Conservation (phyloP, 2,888 invertebrate genomes). For the Amblyjoppa fuscipennis region DNA sequence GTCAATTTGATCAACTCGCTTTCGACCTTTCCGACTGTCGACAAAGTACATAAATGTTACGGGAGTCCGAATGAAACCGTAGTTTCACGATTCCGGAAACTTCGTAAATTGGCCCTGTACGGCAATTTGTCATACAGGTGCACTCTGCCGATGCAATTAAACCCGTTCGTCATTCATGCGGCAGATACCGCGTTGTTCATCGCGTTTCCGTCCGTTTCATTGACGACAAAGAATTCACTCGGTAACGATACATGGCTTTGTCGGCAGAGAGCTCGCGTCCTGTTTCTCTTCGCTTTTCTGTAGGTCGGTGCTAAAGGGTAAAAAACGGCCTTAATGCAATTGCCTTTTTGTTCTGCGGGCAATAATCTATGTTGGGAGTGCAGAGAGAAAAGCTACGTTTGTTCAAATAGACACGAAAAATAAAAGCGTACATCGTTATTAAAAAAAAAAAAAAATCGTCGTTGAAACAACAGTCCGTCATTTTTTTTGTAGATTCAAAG, state of each 20-base stretch:
- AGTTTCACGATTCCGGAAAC: conserved; percentile 8
- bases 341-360: neutral
- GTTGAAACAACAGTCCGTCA: neutral
- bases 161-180: conserved; percentile 32
- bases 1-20: neutral
- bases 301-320: neutral
- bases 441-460: neutral
- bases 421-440: neutral
- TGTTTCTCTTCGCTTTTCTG: neutral
- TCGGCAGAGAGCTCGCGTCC: neutral
- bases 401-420: neutral
- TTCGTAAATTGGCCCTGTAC: conserved; percentile 38
- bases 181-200: neutral
- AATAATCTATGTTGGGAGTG: neutral
- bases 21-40: conserved; percentile 22
- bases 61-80: conserved; percentile 13
- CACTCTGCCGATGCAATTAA: conserved; percentile 48
- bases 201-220: conserved; percentile 32
- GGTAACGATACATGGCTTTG: conserved; percentile 1
- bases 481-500: neutral
- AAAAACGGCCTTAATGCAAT: neutral
- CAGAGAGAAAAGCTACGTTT: neutral
- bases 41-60: conserved; percentile 36
- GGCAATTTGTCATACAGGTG: conserved; percentile 26
- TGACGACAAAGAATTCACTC: conserved; percentile 24